Evolutionary conservation across 2,113 vertebrate genomes (phyloP), one percentile per base, ranked within the genome.

Genomic region (Lates calcarifer): DNA sequence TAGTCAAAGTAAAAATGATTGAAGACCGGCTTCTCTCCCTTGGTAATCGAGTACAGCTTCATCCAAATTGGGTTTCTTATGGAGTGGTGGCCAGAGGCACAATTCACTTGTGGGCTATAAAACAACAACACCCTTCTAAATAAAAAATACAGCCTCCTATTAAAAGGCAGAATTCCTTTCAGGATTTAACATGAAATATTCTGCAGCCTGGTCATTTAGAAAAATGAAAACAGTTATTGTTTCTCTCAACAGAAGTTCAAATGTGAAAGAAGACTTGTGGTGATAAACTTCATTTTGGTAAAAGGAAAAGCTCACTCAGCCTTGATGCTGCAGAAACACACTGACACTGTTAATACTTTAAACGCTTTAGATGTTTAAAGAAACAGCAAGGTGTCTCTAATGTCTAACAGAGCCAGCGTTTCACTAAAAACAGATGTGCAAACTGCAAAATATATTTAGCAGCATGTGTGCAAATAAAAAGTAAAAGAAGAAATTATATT

Each of bases 1-100:
- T 41, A 83, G 53, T 74, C 73, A 83, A 70, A 79, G 77, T 67
- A 72, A 79, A 90, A 79, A 71, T 84, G 88, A 89, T 83, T 58
- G 66, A 89, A 14, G 60, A 55, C 68, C 13, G 1, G 5, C 43
- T 8, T 35, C 17, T 63, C 72, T 39, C 65, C 70, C 63, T 35
- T 5, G 29, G 45, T 69, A 68, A 69, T 75, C 2, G 28, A 73
- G 26, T 56, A 53, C 22, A 17, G 55, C 65, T 84, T 74, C 67
- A 26, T 43, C 58, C 31, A 70, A 51, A 77, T 61, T 55, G 65
- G 64, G 45, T 71, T 69, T 58, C 43, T 73, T 51, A 73, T 9
- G 31, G 61, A 37, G 28, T 51, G 57, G 71, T 22, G 49, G 69
- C 31, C 41, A 24, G 58, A 84, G 68, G 70, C n/a, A 24, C 63